phyloP scores from a whole-genome alignment of 2,888 invertebrate genomes.

The Cryptops parisi region DNA sequence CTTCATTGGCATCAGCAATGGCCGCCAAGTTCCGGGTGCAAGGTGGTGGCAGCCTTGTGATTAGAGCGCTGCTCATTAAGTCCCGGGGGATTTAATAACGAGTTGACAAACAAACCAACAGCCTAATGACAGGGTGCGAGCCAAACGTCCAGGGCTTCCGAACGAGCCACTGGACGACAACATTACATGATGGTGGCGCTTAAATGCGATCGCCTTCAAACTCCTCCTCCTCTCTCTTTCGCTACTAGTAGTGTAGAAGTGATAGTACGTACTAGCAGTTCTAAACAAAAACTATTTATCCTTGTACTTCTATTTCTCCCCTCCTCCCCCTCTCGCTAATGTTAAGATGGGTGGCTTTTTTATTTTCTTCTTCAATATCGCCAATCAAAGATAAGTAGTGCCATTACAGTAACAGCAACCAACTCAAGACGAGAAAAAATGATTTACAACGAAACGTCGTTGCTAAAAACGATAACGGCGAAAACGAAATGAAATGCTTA shows the following conservation, averaged over 20 bases:
- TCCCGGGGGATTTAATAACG: constrained; percentile 3
- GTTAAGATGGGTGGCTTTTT: neutral
- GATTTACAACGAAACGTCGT: no score
- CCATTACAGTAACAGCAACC: no score
- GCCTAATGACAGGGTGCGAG: constrained; percentile 8
- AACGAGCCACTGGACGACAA: neutral
- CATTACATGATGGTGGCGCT: no score
- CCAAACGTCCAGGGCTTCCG: neutral
- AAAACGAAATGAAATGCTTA: no score
- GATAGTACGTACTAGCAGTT: no score
- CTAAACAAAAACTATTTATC: neutral
- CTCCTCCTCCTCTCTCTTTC: neutral
- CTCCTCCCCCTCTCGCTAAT: neutral
- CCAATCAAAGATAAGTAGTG: neutral
- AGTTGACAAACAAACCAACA: constrained; percentile 10
- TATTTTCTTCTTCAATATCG: neutral
- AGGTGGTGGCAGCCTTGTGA: neutral
- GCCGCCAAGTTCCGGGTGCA: neutral
- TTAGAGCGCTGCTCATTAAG: constrained; percentile 5
- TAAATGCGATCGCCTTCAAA: neutral
- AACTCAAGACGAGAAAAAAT: no score
- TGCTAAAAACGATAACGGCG: no score
- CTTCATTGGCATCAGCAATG: neutral
- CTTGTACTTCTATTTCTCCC: neutral
- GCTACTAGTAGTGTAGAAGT: no score